phyloP scores from a whole-genome alignment of 1,140 invertebrate species.

The Eueides isabella region DNA sequence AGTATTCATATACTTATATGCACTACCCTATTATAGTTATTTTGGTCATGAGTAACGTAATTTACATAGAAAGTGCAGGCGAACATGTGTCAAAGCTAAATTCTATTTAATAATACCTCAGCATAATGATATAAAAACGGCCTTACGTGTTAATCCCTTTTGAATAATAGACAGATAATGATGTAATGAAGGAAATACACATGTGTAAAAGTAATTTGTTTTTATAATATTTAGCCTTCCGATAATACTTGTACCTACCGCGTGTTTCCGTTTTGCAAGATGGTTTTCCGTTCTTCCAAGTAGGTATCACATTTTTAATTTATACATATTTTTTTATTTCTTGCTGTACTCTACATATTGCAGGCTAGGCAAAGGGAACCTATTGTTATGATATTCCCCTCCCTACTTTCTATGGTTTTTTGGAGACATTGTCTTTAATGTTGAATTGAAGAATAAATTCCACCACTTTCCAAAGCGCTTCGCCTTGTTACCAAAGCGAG shows the following conservation, averaged over 20 bases:
- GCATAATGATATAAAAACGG: not conserved
- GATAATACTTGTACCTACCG: not conserved
- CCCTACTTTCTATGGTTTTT: too few species aligned
- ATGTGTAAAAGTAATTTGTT: conserved; percentile 11
- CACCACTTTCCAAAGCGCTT: too few species aligned
- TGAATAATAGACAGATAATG: conserved; percentile 10
- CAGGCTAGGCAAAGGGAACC: too few species aligned
- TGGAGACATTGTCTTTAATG: too few species aligned
- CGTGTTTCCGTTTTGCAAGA: not conserved
- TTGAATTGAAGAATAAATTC: too few species aligned
- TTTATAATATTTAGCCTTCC: not conserved
- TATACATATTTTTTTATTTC: not conserved
- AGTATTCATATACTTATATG: too few species aligned
- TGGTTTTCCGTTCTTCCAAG: not conserved
- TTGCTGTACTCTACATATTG: too few species aligned
- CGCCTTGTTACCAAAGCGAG: too few species aligned
- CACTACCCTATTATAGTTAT: too few species aligned
- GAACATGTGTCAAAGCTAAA: not conserved
- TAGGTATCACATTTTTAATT: not conserved
- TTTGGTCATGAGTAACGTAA: too few species aligned
- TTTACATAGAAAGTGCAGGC: not conserved
- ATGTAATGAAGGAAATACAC: not conserved
- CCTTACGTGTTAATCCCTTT: conserved; percentile 10
- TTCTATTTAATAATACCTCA: not conserved
- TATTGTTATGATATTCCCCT: too few species aligned